Conservation (phyloP, 2,113 vertebrate genomes). For the Uropsilus gracilis region DNA sequence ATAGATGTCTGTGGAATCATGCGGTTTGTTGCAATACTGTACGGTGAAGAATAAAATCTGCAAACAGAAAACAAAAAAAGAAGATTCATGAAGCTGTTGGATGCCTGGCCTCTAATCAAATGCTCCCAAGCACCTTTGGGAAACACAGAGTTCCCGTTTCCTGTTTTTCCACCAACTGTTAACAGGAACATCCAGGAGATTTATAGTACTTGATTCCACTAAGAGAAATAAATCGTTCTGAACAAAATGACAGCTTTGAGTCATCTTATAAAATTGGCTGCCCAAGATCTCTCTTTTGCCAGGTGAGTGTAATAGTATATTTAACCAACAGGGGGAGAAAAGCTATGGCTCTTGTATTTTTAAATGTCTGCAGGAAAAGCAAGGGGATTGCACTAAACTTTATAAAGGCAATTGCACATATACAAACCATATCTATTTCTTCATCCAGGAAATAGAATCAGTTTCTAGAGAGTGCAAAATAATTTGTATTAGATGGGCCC, state of each 20-base stretch:
- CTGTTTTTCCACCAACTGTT: background rate
- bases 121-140: slow-evolving; percentile 29
- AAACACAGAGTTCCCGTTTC: background rate
- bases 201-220: background rate
- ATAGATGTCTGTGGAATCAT: slow-evolving; percentile 99
- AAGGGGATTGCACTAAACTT: background rate
- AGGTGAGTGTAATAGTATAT: background rate
- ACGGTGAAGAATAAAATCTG: slow-evolving; percentile 99
- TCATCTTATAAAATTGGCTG: background rate
- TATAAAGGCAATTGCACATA: background rate
- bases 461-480: background rate
- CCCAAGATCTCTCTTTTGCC: background rate
- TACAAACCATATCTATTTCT: background rate
- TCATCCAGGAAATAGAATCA: background rate
- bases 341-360: background rate
- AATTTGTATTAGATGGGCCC: background rate
- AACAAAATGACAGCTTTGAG: background rate
- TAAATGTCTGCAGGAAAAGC: background rate
- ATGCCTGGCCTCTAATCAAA: slow-evolving; percentile 57
- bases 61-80: slow-evolving; percentile 85
- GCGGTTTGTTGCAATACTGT: slow-evolving; percentile 99
- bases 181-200: background rate
- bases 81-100: slow-evolving; percentile 75
- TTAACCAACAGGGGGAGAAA: background rate
- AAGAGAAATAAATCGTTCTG: background rate